Evolutionary conservation across 1,140 invertebrate genomes (phyloP).

Genomic region (Ephestia elutella): DNA sequence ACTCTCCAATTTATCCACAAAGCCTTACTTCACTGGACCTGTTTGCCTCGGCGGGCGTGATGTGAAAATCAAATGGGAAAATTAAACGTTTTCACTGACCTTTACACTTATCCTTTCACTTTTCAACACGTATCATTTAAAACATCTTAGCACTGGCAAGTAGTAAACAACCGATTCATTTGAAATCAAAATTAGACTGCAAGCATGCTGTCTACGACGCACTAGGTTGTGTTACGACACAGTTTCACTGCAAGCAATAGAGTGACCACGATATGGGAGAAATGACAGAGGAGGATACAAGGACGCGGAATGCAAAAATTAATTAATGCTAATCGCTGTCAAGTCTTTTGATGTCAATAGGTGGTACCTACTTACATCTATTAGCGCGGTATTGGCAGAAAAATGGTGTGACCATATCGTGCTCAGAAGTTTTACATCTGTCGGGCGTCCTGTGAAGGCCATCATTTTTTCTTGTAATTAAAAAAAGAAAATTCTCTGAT

Average conservation of each 20-base stretch:
- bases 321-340: too few relatives aligned
- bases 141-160: background rate
- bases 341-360: too few relatives aligned
- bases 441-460: too few relatives aligned
- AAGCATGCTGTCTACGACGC: background rate
- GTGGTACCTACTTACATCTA: too few relatives aligned
- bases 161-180: background rate
- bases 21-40: too few relatives aligned
- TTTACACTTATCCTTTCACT: constrained; percentile 2
- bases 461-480: too few relatives aligned
- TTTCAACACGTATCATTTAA: background rate
- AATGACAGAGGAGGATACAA: background rate
- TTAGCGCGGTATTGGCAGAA: too few relatives aligned
- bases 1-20: too few relatives aligned
- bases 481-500: too few relatives aligned
- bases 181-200: background rate
- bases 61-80: constrained; percentile 2
- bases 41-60: background rate
- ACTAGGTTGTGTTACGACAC: background rate
- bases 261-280: background rate
- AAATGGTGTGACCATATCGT: too few relatives aligned
- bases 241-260: background rate
- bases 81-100: constrained; percentile 1
- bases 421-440: too few relatives aligned
- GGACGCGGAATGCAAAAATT: background rate